Percentiles rank a stretch among this genome's conserved stretches.
These are phyloP conservation scores for Gymnarchus niloticus DNA, from an alignment of 2,113 vertebrate species.

Conservation along the genomic window DNA sequence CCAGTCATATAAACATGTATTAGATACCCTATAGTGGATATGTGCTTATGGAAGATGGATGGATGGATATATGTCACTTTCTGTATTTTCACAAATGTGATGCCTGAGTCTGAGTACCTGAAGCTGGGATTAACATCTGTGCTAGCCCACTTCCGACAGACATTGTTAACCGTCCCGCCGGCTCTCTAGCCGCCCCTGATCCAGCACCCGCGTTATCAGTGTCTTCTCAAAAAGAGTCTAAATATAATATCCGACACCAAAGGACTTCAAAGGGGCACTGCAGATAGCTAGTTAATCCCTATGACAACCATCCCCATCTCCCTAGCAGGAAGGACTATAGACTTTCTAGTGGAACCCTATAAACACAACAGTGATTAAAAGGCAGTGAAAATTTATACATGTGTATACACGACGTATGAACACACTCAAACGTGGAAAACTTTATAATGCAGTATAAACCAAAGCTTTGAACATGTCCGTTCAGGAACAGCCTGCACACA, in stretches of 20 bases:
- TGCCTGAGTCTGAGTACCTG: not conserved
- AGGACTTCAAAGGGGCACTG: slow-evolving; percentile 26
- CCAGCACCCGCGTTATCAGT: slow-evolving; percentile 47
- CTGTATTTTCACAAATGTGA: not conserved
- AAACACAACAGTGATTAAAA: not conserved
- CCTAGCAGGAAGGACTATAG: not conserved
- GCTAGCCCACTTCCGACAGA: not conserved
- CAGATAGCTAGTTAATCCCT: slow-evolving; percentile 30
- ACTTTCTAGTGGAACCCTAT: not conserved
- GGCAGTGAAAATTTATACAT: not conserved
- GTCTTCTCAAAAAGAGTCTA: slow-evolving; percentile 46
- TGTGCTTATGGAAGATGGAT: no score
- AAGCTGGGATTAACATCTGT: not conserved
- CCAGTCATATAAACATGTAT: not conserved
- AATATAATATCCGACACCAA: slow-evolving; percentile 51
- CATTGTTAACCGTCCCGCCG: slow-evolving; percentile 32
- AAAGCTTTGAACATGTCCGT: not conserved
- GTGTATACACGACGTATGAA: no score
- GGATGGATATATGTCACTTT: no score
- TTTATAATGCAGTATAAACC: not conserved
- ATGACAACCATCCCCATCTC: not conserved
- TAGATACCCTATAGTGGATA: no score
- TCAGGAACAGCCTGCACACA: not conserved
- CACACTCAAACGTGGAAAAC: no score
- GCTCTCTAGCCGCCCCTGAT: slow-evolving; percentile 20